A percentile compares a stretch with the other conserved stretches of the same genome.
Evolutionary conservation across 2,797 vertebrate genomes (phyloP).

Genomic region (Sebastes dallii): DNA sequence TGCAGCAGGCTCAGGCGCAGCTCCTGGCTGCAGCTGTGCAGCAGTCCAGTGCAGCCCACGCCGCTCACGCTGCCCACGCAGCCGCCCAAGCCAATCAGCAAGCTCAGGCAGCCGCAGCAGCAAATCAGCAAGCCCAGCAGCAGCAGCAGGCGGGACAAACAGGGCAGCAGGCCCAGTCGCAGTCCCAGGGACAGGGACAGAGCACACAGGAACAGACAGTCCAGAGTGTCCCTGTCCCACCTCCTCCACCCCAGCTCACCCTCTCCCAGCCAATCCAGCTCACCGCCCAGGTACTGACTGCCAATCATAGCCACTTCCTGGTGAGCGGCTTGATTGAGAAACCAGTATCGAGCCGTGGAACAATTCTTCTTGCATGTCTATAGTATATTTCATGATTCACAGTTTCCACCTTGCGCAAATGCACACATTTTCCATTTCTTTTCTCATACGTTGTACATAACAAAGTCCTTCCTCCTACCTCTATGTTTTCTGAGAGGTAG

Average conservation of each 20-base stretch:
- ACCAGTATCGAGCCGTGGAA: slow-evolving; percentile 10
- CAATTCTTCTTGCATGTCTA: background rate
- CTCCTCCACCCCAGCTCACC: slow-evolving; percentile 88
- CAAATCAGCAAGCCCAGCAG: slow-evolving; percentile 81
- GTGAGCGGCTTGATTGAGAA: slow-evolving; percentile 41
- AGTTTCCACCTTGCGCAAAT: slow-evolving; percentile 35
- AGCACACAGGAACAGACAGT: slow-evolving; percentile 83
- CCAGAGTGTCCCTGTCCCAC: slow-evolving; percentile 77
- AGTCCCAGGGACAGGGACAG: slow-evolving; percentile 81
- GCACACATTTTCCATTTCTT: slow-evolving; percentile 13
- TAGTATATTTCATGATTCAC: slow-evolving; percentile 33
- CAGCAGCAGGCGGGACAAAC: slow-evolving; percentile 75
- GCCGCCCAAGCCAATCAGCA: slow-evolving; percentile 84
- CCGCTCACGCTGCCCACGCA: slow-evolving; percentile 81
- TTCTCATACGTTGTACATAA: background rate
- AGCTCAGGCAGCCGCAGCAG: slow-evolving; percentile 84
- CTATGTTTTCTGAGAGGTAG: background rate
- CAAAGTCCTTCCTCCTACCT: slow-evolving; percentile 16
- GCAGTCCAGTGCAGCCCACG: slow-evolving; percentile 88
- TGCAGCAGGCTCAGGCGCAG: slow-evolving; percentile 92
- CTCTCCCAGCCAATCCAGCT: slow-evolving; percentile 95
- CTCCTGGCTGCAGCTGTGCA: slow-evolving; percentile 90
- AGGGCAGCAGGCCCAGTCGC: slow-evolving; percentile 75
- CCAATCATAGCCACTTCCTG: slow-evolving; percentile 42
- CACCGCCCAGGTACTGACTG: slow-evolving; percentile 89